Percentiles rank a stretch among this genome's conserved stretches.
Conservation (phyloP, 2,888 invertebrate genomes). For the Suillia variegata region DNA sequence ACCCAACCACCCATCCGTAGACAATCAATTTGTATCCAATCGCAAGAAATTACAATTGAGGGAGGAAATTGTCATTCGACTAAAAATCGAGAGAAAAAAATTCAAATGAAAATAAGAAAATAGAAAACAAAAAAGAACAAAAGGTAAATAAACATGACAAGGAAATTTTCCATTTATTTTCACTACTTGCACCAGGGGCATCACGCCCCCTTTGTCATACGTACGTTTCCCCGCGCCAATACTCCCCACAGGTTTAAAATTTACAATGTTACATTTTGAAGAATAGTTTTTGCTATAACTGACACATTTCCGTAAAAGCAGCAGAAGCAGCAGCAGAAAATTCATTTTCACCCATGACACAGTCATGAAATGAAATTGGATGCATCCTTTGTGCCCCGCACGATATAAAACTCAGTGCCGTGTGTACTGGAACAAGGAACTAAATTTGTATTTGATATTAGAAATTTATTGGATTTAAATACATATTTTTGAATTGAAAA, state of each 20-base stretch:
- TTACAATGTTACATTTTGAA: neutral
- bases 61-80: too few species aligned
- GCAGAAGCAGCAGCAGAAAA: neutral
- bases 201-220: too few species aligned
- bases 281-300: neutral
- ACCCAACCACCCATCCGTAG: too few species aligned
- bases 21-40: too few species aligned
- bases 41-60: too few species aligned
- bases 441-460: too few species aligned
- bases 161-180: neutral
- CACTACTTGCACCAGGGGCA: neutral
- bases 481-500: too few species aligned
- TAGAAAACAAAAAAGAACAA: neutral
- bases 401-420: too few species aligned
- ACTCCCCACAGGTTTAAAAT: too few species aligned
- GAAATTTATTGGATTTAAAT: too few species aligned
- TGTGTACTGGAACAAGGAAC: too few species aligned
- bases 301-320: neutral
- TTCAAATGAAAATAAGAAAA: neutral
- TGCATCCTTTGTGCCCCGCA: neutral
- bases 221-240: too few species aligned
- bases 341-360: neutral
- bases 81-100: neutral
- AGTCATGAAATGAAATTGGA: neutral
- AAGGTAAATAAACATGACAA: neutral